These are phyloP conservation scores for Scotopteryx bipunctaria DNA, from an alignment of 2,888 invertebrate species.

Conservation along the genomic window DNA sequence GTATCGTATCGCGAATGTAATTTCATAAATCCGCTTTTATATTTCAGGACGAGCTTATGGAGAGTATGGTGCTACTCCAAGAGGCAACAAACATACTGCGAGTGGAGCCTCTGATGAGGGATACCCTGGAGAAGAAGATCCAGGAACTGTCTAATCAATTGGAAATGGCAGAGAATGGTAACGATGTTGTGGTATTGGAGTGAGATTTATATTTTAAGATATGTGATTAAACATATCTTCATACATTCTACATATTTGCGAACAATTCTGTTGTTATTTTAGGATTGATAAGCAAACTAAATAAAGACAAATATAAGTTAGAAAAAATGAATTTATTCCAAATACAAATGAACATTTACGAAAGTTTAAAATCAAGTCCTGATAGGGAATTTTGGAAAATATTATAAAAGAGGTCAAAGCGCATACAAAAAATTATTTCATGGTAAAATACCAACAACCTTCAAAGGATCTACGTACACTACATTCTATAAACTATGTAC, in stretches of 20 bases:
- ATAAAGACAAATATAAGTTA: background rate
- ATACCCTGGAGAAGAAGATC: constrained; percentile 75
- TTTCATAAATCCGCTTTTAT: background rate
- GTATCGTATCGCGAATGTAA: background rate
- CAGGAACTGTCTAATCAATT: constrained; percentile 62
- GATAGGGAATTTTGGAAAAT: too few relatives aligned
- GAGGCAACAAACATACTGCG: constrained; percentile 85
- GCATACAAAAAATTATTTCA: too few relatives aligned
- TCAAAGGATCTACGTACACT: too few relatives aligned
- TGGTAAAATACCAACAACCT: too few relatives aligned
- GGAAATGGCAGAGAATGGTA: constrained; percentile 49
- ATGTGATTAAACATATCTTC: too few relatives aligned
- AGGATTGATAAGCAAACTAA: background rate
- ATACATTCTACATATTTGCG: too few relatives aligned
- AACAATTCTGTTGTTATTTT: background rate
- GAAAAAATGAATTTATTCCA: background rate
- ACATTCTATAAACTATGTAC: too few relatives aligned
- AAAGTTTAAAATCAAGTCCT: too few relatives aligned
- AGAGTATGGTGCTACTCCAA: constrained; percentile 81
- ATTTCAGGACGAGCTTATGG: constrained; percentile 81
- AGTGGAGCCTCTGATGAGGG: constrained; percentile 84
- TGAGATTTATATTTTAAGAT: too few relatives aligned
- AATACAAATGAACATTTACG: too few relatives aligned
- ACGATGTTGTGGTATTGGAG: constrained; percentile 3
- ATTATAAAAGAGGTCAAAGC: too few relatives aligned